Evolutionary conservation across 2,113 vertebrate species (phyloP), one percentile per base, ranked within the genome.

Genomic region (Polypterus bichir): DNA sequence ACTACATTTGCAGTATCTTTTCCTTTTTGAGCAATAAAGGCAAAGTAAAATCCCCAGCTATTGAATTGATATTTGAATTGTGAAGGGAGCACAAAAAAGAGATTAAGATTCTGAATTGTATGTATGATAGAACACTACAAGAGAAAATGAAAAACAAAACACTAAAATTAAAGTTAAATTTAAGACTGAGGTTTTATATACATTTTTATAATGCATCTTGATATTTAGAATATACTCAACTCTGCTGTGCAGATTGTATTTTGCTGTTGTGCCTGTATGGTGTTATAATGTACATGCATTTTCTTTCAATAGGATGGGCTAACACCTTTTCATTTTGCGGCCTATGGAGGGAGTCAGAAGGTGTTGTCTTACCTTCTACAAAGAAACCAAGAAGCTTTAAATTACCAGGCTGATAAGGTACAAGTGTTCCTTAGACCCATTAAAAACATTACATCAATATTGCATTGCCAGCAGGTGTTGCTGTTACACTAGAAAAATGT

Each of bases 311-410:
- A 68, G 67, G 61, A 62, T 3, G 63, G 67, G 5, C 60, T 68
- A 4, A 63, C 60, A 6, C 63, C 67, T 59, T 45, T 65, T 8
- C 64, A 69, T 53, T 65, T 65, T 62, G 67, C 67, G 46, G 67
- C 67, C 46, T 65, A 59, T 49, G 67, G 63, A 27, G 67, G 63
- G 9, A 59, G 57, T 46, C 44, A 49, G 27, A 27, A 55, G 54
- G 54, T 62, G 8, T 46, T 69, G 54, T 3, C 61, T 46, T 4
- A 5, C 2, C 59, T 68, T 56, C 54, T 64, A 5, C 44, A n/a
- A 2, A 4, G 48, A 5, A 9, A n/a, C 3, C 49, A n/a, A 7
- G n/a, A 54, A 3, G 45, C 46, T n/a, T 55, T 68, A 6, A 68
- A 68, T 49, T 3, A 8, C 5, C n/a, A 47, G 60, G 61, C 48